These are phyloP conservation scores for Mythimna loreyi DNA, from an alignment of 2,888 invertebrate genomes.

Conservation along the genomic window DNA sequence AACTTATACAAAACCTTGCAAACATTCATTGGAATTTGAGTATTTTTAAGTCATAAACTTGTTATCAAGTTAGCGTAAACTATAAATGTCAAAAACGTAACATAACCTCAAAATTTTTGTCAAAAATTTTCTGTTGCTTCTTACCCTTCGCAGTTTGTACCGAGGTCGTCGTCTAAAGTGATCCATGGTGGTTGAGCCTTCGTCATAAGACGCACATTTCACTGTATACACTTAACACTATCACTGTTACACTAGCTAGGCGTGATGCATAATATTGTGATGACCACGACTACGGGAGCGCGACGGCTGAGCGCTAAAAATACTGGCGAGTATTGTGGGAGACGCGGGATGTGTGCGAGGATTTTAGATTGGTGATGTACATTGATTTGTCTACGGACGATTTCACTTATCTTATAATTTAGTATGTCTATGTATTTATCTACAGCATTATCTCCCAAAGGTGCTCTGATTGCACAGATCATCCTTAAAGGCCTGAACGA, in stretches of 20 bases:
- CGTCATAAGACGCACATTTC: slow-evolving; percentile 87
- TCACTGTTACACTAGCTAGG: slow-evolving; percentile 59
- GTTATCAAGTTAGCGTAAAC: slow-evolving; percentile 9
- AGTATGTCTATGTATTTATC: not conserved
- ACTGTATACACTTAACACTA: slow-evolving; percentile 73
- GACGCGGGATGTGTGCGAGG: slow-evolving; percentile 47
- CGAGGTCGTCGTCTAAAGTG: slow-evolving; percentile 83
- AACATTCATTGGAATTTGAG: not conserved
- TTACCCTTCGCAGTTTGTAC: slow-evolving; percentile 74
- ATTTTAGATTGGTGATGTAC: slow-evolving; percentile 58
- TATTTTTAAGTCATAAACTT: slow-evolving; percentile 20
- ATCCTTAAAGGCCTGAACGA: not conserved
- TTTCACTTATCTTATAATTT: not conserved
- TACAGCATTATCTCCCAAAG: not conserved
- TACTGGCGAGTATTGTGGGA: slow-evolving; percentile 72
- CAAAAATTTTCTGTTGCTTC: slow-evolving; percentile 73
- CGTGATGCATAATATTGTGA: slow-evolving; percentile 61
- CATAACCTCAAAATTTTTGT: slow-evolving; percentile 70
- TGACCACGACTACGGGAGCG: slow-evolving; percentile 67
- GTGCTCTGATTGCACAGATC: not conserved
- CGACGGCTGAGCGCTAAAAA: slow-evolving; percentile 85
- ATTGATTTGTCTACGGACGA: slow-evolving; percentile 49
- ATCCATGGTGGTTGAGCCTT: slow-evolving; percentile 80
- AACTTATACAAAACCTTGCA: slow-evolving; percentile 30
- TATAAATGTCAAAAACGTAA: slow-evolving; percentile 33